A percentile compares a stretch with the other conserved stretches of the same genome.
Evolutionary conservation across 2,888 invertebrate species (phyloP).

Genomic region (Megaustenia siamemsis): DNA sequence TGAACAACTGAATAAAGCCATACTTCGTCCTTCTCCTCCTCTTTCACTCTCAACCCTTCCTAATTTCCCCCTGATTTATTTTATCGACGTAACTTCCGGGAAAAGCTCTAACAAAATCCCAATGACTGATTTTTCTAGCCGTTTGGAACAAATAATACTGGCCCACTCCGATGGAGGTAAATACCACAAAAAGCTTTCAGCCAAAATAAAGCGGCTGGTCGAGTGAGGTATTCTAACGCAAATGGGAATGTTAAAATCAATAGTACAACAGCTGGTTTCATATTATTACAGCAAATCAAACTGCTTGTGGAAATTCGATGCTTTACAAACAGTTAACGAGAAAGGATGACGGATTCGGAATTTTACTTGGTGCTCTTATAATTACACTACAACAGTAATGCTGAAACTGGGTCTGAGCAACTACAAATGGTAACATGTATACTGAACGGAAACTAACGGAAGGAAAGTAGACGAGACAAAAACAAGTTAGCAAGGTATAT

Average conservation of each 20-base stretch:
- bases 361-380: no score
- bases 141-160: neutral
- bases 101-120: neutral
- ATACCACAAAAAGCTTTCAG: neutral
- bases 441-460: no score
- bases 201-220: neutral
- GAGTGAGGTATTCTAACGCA: neutral
- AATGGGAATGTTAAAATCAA: constrained; percentile 18
- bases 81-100: neutral
- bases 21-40: no score
- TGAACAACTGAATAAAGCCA: no score
- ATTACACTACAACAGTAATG: no score
- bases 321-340: neutral
- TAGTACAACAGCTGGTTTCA: constrained; percentile 34
- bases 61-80: no score
- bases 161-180: neutral
- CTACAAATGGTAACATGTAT: no score
- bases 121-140: neutral
- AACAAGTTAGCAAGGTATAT: no score
- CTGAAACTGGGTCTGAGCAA: no score
- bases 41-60: no score
- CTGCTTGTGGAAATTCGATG: neutral
- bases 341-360: no score
- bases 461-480: no score
- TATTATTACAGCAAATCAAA: neutral